A percentile compares a stretch with the other conserved stretches of the same genome.
These are phyloP conservation scores for Battus philenor DNA, from an alignment of 1,140 invertebrate species.

Conservation along the genomic window DNA sequence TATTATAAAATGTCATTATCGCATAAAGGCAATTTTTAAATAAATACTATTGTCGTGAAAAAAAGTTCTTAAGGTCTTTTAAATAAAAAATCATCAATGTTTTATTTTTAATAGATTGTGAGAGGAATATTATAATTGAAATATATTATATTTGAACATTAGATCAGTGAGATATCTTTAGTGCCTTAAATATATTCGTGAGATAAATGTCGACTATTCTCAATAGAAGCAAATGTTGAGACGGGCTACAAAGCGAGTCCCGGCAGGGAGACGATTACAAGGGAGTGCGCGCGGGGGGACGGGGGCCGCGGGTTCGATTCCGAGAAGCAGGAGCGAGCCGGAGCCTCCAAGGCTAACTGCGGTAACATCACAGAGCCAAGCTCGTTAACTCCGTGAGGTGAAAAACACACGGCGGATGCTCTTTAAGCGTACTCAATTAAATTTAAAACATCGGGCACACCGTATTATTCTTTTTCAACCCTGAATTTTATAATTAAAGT, in stretches of 20 bases:
- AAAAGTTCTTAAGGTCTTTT: too few species aligned
- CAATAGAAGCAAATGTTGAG: slow-evolving; percentile 13
- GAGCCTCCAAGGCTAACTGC: slow-evolving; percentile 51
- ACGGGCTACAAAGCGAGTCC: slow-evolving; percentile 22
- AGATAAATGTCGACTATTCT: slow-evolving; percentile 13
- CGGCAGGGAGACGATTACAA: slow-evolving; percentile 35
- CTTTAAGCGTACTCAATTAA: slow-evolving; percentile 49
- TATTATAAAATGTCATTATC: too few species aligned
- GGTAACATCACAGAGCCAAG: slow-evolving; percentile 62
- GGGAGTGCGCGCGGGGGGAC: slow-evolving; percentile 21
- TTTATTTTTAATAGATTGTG: too few species aligned
- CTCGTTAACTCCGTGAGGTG: slow-evolving; percentile 62
- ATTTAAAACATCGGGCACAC: slow-evolving; percentile 32
- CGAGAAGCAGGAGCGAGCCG: slow-evolving; percentile 47
- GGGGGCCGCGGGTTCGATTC: slow-evolving; percentile 40
- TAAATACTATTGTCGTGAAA: too few species aligned
- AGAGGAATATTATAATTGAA: too few species aligned
- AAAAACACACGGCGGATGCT: slow-evolving; percentile 46
- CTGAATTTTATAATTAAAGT: too few species aligned
- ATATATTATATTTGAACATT: too few species aligned
- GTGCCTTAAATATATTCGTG: too few species aligned
- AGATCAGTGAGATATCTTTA: too few species aligned
- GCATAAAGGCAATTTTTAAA: too few species aligned
- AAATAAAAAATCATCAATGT: too few species aligned
- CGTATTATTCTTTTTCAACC: not conserved